Evolutionary conservation across 2,113 vertebrate species (phyloP), one percentile per base, ranked within the genome.

Genomic region (Protobothrops flavoviridis): DNA sequence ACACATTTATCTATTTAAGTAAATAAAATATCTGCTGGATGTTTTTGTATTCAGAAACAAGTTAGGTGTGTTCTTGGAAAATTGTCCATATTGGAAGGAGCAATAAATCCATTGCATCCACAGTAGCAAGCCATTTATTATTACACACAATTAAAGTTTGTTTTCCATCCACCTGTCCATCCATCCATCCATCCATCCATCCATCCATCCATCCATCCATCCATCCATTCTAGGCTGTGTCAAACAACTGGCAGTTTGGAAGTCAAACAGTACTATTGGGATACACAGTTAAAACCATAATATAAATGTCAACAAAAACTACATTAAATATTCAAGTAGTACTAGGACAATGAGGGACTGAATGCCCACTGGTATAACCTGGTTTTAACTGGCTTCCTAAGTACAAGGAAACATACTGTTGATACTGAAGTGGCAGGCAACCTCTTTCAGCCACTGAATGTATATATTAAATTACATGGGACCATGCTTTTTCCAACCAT

Each of bases 1-100:
- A 95, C 92, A n/a, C 3, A 1, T 21, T 17, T 43, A 87, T 90
- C 89, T 55, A 39, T 90, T 91, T 23, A 6, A 89, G 85, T 91
- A 93, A 92, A 92, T 61, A 69, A 94, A 92, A 93, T 50, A 45
- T 39, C 24, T 55, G 17, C 52, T 39, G 26, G 23, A 23, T 90
- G 4, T 92, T 86, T 56, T 56, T 86, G 6, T 86, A 33, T 10
- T 39, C 45, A 52, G 13, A 59, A 39, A 45, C 24, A 57, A 87
- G 45, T 3, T 52, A 64, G 57, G 10, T 7, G 2, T 61, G 6
- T 64, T 33, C 57, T 33, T 87, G 21, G 87, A 33, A 87, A 59
- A 50, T 81, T 81, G 74, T 23, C 33, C 74, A 21, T 81, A 9
- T 39, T 81, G 33, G 15, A 39, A 81, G 33, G 33, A 81, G 33